phyloP scores from a whole-genome alignment of 1,140 invertebrate species.

The Drosophila parvula region DNA sequence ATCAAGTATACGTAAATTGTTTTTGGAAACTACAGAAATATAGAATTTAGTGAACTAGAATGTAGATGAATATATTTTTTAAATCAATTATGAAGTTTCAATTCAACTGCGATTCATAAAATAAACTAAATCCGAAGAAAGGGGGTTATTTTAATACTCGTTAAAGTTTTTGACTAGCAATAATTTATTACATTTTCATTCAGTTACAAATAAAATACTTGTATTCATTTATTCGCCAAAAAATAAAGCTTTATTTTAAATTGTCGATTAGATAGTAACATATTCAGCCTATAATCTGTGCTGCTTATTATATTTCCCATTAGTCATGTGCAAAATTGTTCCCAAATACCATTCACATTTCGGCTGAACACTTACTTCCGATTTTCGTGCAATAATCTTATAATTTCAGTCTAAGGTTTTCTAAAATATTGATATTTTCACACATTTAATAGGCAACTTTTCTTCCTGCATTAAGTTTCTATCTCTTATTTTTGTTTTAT shows the following conservation, averaged over 20 bases:
- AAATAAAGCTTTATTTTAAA: not conserved
- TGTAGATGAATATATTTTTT: too few species aligned
- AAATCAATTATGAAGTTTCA: not conserved
- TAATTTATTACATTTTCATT: not conserved
- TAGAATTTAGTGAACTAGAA: not conserved
- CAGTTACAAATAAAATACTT: not conserved
- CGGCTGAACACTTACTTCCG: slow-evolving; percentile 53
- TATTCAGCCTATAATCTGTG: slow-evolving; percentile 5
- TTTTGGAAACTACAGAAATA: not conserved
- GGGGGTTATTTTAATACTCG: too few species aligned
- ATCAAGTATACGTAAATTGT: not conserved
- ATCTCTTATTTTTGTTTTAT: slow-evolving; percentile 40
- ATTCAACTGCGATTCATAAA: too few species aligned
- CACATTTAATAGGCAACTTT: slow-evolving; percentile 42
- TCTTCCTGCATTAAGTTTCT: slow-evolving; percentile 67
- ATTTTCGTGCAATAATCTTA: slow-evolving; percentile 42
- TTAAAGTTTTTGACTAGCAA: too few species aligned
- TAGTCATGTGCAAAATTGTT: slow-evolving; percentile 31
- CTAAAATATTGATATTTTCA: not conserved
- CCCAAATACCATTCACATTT: slow-evolving; percentile 49
- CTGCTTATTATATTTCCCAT: slow-evolving; percentile 11
- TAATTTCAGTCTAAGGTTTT: slow-evolving; percentile 35
- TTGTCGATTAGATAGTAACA: not conserved
- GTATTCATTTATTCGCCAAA: not conserved
- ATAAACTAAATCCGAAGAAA: too few species aligned